These are phyloP conservation scores for Leuciscus idus DNA, from an alignment of 2,113 vertebrate genomes.

Conservation along the genomic window DNA sequence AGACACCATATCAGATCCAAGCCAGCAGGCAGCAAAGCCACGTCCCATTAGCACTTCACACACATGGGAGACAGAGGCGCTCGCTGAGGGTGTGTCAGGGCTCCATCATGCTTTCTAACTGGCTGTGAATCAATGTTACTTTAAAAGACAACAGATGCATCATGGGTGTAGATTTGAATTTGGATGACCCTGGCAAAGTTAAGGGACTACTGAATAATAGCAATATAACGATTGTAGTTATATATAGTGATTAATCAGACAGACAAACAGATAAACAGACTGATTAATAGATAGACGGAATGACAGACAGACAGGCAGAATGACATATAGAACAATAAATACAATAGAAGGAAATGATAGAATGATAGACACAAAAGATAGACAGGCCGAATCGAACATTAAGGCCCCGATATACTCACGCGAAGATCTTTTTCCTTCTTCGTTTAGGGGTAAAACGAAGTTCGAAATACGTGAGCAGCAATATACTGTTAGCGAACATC, in stretches of 20 bases:
- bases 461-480: no score
- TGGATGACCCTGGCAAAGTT: neutral
- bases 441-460: no score
- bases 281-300: neutral
- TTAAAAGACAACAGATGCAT: slow-evolving; percentile 20
- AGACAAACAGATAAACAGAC: neutral
- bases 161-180: neutral
- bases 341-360: neutral
- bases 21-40: slow-evolving; percentile 18
- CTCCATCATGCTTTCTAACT: neutral
- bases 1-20: slow-evolving; percentile 37
- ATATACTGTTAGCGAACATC: no score
- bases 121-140: neutral
- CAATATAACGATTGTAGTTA: neutral
- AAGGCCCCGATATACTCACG: no score
- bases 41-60: slow-evolving; percentile 43
- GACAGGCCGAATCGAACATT: no score
- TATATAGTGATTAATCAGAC: neutral
- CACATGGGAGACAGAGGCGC: slow-evolving; percentile 15
- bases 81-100: neutral
- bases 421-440: no score
- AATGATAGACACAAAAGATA: neutral
- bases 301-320: neutral
- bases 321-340: neutral
- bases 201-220: neutral